Percentiles rank a stretch among this genome's conserved stretches.
Evolutionary conservation across 1,140 invertebrate species (phyloP).

Genomic region (Dreissena polymorpha): DNA sequence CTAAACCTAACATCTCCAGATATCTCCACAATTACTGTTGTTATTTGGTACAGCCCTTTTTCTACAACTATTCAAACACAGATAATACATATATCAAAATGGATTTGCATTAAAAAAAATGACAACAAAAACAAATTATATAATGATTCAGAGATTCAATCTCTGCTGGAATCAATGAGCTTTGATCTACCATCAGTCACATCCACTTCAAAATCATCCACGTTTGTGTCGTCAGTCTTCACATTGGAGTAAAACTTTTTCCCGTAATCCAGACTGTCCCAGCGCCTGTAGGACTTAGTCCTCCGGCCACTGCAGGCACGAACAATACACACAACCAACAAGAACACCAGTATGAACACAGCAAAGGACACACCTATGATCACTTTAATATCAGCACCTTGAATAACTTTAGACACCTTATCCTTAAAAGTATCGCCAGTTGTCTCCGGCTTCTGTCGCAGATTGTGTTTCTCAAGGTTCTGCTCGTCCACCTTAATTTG

Average conservation of each 20-base stretch:
- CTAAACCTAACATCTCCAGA: no score
- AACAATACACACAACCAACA: constrained; percentile 50
- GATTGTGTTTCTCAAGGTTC: constrained; percentile 8
- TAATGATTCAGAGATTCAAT: no score
- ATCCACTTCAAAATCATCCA: constrained; percentile 66
- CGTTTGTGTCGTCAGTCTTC: constrained; percentile 60
- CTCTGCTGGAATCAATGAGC: constrained; percentile 33
- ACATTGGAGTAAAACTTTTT: constrained; percentile 64
- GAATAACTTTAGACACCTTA: constrained; percentile 28
- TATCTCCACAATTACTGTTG: no score
- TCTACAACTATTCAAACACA: no score
- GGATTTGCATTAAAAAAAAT: no score
- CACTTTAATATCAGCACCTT: constrained; percentile 48
- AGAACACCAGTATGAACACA: constrained; percentile 47
- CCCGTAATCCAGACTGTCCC: constrained; percentile 66
- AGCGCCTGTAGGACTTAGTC: constrained; percentile 58
- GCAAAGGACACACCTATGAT: constrained; percentile 50
- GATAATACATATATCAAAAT: no score
- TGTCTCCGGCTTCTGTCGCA: constrained; percentile 30
- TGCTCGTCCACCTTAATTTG: constrained; percentile 41
- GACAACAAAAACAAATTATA: no score
- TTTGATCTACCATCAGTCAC: constrained; percentile 59
- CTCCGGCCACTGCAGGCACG: constrained; percentile 36
- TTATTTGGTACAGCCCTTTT: no score
- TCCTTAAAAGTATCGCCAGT: constrained; percentile 43